A percentile compares a stretch with the other conserved stretches of the same genome.
These are phyloP conservation scores for Microcebus lehilahytsara DNA, from an alignment of 2,113 vertebrate genomes.

Conservation along the genomic window DNA sequence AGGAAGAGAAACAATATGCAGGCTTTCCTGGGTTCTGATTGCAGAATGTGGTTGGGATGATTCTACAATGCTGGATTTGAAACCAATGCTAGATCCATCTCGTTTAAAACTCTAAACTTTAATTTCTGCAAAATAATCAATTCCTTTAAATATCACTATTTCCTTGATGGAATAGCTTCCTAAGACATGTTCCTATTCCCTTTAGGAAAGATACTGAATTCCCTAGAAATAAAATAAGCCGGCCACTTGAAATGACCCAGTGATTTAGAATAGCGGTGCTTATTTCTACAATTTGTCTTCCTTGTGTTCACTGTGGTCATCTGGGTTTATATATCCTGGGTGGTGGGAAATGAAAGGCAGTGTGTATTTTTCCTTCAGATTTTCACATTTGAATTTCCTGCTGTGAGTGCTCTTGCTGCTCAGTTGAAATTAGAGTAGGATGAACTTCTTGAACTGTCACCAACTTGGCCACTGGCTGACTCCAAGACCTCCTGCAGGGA, in stretches of 20 bases:
- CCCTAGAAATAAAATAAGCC: constrained; percentile 41
- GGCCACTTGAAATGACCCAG: constrained; percentile 58
- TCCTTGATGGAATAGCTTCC: background rate
- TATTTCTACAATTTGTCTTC: constrained; percentile 66
- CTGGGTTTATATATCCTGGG: constrained; percentile 57
- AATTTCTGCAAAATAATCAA: background rate
- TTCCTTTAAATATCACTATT: background rate
- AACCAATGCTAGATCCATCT: background rate
- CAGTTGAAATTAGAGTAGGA: constrained; percentile 63
- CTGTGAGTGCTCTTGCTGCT: constrained; percentile 57
- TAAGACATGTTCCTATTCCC: background rate
- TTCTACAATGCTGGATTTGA: background rate
- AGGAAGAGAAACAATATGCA: background rate
- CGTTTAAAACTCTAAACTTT: background rate
- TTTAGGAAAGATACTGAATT: background rate
- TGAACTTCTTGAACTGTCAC: constrained; percentile 70
- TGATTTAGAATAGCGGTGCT: constrained; percentile 45
- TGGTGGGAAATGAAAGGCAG: constrained; percentile 51
- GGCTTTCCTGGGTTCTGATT: background rate
- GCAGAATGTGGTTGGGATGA: background rate
- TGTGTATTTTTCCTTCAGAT: constrained; percentile 60
- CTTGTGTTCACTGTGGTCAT: constrained; percentile 28
- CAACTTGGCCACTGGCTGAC: constrained; percentile 67
- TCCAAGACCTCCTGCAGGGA: constrained; percentile 67
- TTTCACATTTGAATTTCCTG: constrained; percentile 67